A percentile compares a stretch with the other conserved stretches of the same genome.
These are phyloP conservation scores for Flexamia atlantica DNA, from an alignment of 2,888 invertebrate genomes.

Conservation along the genomic window DNA sequence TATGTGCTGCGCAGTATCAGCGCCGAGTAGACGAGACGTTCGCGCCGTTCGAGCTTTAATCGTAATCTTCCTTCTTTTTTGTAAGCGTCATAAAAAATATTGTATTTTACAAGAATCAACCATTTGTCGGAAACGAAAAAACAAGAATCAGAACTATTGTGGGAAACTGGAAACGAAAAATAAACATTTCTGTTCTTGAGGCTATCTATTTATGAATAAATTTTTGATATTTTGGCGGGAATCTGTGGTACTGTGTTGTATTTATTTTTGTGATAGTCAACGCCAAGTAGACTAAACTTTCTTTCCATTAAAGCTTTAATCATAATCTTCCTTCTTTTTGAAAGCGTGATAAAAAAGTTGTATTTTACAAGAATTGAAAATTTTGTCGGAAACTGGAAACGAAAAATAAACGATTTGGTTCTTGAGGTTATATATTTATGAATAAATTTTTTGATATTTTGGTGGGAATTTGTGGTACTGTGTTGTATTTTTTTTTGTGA, in stretches of 20 bases:
- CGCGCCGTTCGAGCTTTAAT: not conserved
- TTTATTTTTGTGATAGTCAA: no score
- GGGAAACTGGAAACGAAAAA: no score
- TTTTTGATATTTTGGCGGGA: no score
- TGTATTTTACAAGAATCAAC: not conserved
- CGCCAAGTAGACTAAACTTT: slow-evolving; percentile 17
- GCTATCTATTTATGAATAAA: no score
- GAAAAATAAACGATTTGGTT: not conserved
- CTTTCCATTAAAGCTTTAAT: not conserved
- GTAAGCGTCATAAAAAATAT: not conserved
- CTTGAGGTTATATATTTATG: not conserved
- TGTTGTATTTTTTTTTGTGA: not conserved
- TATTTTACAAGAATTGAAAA: not conserved
- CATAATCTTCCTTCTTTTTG: slow-evolving; percentile 11
- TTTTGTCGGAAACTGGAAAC: not conserved
- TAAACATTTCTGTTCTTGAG: no score
- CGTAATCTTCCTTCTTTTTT: slow-evolving; percentile 13
- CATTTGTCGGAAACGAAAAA: not conserved
- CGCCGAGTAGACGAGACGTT: slow-evolving; percentile 19
- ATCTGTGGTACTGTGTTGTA: no score
- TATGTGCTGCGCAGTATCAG: slow-evolving; percentile 79
- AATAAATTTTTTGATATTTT: not conserved
- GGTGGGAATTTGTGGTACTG: not conserved
- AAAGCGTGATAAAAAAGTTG: not conserved
- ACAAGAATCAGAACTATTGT: no score